Conservation (phyloP, 2,888 invertebrate species). For the Erynnis tages region DNA sequence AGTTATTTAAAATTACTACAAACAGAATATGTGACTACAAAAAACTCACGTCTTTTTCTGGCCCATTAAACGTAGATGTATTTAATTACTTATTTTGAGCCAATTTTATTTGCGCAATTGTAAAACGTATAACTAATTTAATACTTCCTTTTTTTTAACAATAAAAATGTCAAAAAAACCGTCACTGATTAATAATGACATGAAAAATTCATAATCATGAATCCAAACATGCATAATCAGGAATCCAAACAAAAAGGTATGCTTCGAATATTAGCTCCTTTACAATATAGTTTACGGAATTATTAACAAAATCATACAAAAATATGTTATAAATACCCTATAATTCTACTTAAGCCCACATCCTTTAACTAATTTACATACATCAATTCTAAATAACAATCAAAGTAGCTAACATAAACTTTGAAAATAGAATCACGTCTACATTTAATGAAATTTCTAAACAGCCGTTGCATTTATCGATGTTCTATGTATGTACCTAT, state of each 20-base stretch:
- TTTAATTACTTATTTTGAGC: no score
- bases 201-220: no score
- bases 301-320: conserved; percentile 1
- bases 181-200: no score
- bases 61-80: no score
- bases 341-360: conserved; percentile 13
- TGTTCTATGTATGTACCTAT: no score
- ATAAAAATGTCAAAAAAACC: no score
- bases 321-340: conserved; percentile 2
- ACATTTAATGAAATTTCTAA: background rate
- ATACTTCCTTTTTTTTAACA: no score
- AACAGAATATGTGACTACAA: background rate
- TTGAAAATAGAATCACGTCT: no score
- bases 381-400: background rate
- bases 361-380: background rate
- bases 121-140: no score
- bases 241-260: background rate
- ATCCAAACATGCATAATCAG: background rate
- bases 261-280: no score
- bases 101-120: no score
- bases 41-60: no score
- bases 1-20: background rate
- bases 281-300: conserved; percentile 7
- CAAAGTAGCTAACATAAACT: background rate
- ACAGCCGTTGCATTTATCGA: background rate